phyloP scores from a whole-genome alignment of 2,888 invertebrate genomes.

The Dione vanillae region DNA sequence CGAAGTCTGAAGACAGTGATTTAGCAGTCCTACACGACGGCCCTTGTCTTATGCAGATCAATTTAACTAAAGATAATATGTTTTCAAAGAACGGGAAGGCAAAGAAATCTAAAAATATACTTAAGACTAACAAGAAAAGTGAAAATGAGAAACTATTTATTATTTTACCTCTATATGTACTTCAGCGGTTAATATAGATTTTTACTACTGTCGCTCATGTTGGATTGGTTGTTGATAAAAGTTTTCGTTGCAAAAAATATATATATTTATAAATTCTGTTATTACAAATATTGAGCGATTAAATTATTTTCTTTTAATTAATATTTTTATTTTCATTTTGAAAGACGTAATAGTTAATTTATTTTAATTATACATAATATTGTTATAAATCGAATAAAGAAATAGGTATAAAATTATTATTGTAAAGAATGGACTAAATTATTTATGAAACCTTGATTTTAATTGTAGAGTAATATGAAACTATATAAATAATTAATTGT shows the following conservation, averaged over 20 bases:
- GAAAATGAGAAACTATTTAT: background rate
- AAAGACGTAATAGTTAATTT: background rate
- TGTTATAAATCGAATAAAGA: background rate
- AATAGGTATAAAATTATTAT: background rate
- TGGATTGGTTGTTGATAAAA: too few relatives aligned
- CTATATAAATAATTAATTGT: background rate
- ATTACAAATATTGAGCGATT: background rate
- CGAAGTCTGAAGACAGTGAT: slow-evolving; percentile 42
- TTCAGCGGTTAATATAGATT: background rate
- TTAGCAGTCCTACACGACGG: slow-evolving; percentile 43
- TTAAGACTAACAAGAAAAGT: background rate
- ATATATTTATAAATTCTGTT: background rate
- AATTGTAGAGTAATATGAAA: background rate
- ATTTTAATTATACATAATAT: background rate
- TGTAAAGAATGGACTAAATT: background rate
- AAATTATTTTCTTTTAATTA: background rate
- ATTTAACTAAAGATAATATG: background rate
- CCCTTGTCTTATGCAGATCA: background rate
- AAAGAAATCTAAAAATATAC: background rate
- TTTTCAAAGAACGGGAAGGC: background rate
- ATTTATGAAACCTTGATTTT: slow-evolving; percentile 6
- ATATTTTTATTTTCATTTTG: background rate
- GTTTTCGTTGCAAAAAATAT: too few relatives aligned
- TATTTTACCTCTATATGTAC: background rate
- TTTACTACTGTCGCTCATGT: background rate